Conservation (phyloP, 1,140 invertebrate species). For the Pseudomyrmex gracilis region DNA sequence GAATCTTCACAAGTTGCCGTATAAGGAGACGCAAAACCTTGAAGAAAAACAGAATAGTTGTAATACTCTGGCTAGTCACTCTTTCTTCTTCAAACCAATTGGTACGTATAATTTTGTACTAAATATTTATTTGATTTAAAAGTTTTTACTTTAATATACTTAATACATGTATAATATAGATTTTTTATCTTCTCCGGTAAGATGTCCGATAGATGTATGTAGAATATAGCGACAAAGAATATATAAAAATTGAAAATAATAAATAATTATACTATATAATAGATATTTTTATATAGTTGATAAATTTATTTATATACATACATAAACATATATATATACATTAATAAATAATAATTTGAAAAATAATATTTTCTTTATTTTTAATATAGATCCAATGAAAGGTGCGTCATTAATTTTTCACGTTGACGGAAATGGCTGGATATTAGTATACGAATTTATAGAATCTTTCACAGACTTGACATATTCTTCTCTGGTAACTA, state of each 20-base stretch:
- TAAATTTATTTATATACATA: too few species aligned
- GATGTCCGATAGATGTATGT: too few species aligned
- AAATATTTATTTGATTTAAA: background rate
- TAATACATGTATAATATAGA: background rate
- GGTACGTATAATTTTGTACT: slow-evolving; percentile 36
- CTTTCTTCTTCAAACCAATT: slow-evolving; percentile 30
- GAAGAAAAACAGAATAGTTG: background rate
- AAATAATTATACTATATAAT: too few species aligned
- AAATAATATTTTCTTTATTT: background rate
- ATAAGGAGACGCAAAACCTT: background rate
- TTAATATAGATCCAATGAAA: slow-evolving; percentile 38
- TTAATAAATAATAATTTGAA: slow-evolving; percentile 5
- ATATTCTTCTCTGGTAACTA: slow-evolving; percentile 29
- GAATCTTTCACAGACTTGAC: slow-evolving; percentile 67
- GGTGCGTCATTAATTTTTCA: slow-evolving; percentile 68
- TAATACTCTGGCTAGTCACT: background rate
- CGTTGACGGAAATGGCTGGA: slow-evolving; percentile 70
- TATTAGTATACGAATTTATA: slow-evolving; percentile 70
- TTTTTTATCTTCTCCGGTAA: too few species aligned
- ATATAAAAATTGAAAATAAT: too few species aligned
- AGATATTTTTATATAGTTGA: too few species aligned
- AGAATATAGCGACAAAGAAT: background rate
- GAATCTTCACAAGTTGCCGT: background rate
- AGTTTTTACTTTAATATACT: background rate
- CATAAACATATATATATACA: background rate